A percentile compares a stretch with the other conserved stretches of the same genome.
These are phyloP conservation scores for Cheirogaleus medius DNA, from an alignment of 2,113 vertebrate species.

Conservation along the genomic window DNA sequence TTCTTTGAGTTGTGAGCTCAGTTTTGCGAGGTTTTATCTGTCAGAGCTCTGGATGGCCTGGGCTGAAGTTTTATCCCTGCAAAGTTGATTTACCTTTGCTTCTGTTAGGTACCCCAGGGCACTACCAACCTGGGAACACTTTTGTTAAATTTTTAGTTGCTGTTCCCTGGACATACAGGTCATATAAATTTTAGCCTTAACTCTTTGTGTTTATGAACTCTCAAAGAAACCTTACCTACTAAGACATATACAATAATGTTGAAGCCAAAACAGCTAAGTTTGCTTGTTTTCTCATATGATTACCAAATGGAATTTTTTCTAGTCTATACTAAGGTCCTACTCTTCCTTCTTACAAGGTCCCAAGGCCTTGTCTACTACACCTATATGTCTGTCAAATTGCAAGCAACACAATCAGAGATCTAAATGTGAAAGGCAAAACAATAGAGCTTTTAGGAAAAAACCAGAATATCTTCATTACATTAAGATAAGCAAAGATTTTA, in stretches of 20 bases:
- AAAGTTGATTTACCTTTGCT: conserved; percentile 9
- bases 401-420: background rate
- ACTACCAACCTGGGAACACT: background rate
- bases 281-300: conserved; percentile 21
- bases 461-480: background rate
- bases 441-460: background rate
- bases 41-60: background rate
- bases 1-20: background rate
- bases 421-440: background rate
- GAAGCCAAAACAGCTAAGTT: background rate
- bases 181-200: background rate
- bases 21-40: background rate
- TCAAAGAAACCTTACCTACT: background rate
- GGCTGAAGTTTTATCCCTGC: background rate
- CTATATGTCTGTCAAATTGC: background rate
- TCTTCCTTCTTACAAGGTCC: background rate
- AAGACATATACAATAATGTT: background rate
- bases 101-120: background rate
- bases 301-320: background rate
- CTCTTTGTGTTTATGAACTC: conserved; percentile 2
- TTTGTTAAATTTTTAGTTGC: background rate
- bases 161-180: background rate
- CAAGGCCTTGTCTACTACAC: background rate
- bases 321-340: background rate
- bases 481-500: conserved; percentile 3